Percentiles rank a stretch among this genome's conserved stretches.
Conservation (phyloP, 2,113 vertebrate genomes). For the Noturus placidus region DNA sequence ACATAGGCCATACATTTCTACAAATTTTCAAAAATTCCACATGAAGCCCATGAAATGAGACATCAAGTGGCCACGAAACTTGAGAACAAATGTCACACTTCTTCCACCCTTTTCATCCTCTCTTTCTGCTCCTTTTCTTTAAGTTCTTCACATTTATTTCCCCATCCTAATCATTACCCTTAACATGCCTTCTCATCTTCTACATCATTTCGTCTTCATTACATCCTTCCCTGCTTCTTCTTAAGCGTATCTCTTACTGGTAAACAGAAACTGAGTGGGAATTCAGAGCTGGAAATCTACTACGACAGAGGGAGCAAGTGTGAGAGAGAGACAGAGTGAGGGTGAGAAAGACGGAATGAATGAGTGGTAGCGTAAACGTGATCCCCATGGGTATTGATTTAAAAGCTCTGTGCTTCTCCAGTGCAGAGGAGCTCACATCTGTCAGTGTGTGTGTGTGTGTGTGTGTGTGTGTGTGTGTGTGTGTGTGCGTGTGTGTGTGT, state of each 20-base stretch:
- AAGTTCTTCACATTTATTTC: background rate
- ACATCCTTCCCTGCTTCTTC: background rate
- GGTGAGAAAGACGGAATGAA: constrained; percentile 23
- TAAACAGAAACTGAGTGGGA: background rate
- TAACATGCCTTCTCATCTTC: background rate
- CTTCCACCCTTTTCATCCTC: background rate
- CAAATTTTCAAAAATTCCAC: background rate
- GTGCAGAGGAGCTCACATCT: constrained; percentile 48
- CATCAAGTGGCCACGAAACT: background rate
- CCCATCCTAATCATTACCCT: background rate
- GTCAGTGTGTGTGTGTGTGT: constrained; percentile 42
- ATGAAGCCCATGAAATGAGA: background rate
- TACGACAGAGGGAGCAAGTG: background rate
- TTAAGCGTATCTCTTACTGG: background rate
- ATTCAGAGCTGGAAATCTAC: constrained; percentile 7
- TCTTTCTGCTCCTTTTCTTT: background rate
- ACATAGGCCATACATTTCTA: background rate
- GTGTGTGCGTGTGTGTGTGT: constrained; percentile 29
- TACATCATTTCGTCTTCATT: background rate
- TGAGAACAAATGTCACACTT: background rate
- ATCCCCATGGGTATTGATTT: constrained; percentile 46
- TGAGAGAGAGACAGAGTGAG: constrained; percentile 9
- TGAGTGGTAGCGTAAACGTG: constrained; percentile 36
- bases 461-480: constrained; percentile 42
- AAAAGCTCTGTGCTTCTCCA: constrained; percentile 40